phyloP scores from a whole-genome alignment of 1,140 invertebrate genomes.

The Eupristina koningsbergeri region DNA sequence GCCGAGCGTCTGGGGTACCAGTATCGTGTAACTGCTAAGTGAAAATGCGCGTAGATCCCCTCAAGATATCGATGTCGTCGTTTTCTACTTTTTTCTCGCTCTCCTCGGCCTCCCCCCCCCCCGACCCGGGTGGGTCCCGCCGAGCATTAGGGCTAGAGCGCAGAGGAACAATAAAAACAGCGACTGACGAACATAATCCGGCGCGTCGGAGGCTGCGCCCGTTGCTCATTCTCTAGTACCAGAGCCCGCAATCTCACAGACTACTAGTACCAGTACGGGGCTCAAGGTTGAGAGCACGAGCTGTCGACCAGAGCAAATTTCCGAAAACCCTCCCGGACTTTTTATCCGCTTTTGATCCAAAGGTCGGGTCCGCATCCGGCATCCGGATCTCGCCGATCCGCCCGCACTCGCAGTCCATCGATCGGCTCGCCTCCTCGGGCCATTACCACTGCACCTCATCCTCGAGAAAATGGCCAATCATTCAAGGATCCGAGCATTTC shows the following conservation, averaged over 20 bases:
- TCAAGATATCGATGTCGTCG: conserved; percentile 58
- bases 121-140: background rate
- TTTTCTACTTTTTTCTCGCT: conserved; percentile 37
- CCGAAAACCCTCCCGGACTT: background rate
- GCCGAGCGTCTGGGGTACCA: conserved; percentile 60
- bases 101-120: background rate
- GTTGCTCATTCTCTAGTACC: conserved; percentile 36
- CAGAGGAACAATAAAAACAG: conserved; percentile 58
- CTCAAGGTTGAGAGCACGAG: background rate
- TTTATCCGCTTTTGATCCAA: conserved; percentile 38
- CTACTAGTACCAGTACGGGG: background rate
- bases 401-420: too few species aligned
- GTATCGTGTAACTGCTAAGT: conserved; percentile 72
- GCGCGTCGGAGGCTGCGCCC: too few species aligned
- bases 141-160: conserved; percentile 51
- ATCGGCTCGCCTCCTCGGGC: too few species aligned
- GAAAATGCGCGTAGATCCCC: conserved; percentile 71
- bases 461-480: too few species aligned
- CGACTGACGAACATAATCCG: conserved; percentile 52
- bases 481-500: too few species aligned
- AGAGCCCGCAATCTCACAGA: background rate
- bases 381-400: too few species aligned
- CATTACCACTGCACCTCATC: too few species aligned
- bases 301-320: background rate
- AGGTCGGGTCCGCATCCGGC: conserved; percentile 2